Percentiles rank a stretch among this genome's conserved stretches.
Conservation (phyloP, 2,113 vertebrate genomes). For the Chaetops frenatus region DNA sequence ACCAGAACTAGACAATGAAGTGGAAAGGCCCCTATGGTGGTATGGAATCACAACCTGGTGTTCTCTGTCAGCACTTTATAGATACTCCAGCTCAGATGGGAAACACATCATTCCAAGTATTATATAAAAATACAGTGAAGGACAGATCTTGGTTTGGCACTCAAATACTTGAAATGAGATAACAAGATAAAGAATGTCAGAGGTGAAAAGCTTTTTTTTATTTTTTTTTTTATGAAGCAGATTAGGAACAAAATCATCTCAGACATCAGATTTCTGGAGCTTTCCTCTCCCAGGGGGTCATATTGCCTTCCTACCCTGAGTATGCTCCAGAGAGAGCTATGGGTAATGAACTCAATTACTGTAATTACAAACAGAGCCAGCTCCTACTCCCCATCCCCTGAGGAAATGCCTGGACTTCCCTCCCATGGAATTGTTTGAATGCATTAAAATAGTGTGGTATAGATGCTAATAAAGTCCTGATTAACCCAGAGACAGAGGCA, state of each 20-base stretch:
- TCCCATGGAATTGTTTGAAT: neutral
- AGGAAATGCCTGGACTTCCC: neutral
- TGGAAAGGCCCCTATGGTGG: neutral
- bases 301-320: neutral
- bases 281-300: neutral
- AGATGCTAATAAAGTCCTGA: neutral
- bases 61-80: neutral
- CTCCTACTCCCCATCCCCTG: neutral
- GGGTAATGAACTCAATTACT: neutral
- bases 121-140: neutral
- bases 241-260: neutral
- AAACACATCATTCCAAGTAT: neutral
- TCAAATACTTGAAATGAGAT: neutral
- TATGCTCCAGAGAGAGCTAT: neutral
- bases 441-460: neutral
- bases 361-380: neutral
- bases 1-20: neutral
- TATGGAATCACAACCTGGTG: neutral
- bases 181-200: neutral
- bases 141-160: neutral
- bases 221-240: neutral
- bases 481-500: neutral
- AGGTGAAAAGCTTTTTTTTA: neutral
- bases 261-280: neutral
- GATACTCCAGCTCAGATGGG: neutral